Base-by-base conservation (phyloP, 2,888 invertebrate species). In the Hyalella azteca region DNA sequence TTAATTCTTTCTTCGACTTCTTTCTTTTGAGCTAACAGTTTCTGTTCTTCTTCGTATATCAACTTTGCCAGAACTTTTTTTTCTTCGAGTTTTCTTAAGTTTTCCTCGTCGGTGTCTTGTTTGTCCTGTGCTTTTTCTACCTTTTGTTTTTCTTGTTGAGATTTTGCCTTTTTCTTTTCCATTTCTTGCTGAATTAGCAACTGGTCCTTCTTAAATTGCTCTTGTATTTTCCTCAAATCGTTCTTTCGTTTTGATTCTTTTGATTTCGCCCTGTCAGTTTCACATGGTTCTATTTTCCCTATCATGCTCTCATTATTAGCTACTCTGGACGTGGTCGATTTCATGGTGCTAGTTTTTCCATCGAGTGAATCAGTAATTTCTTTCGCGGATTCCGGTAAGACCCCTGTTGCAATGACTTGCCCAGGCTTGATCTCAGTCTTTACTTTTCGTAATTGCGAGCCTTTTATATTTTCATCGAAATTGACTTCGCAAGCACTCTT, bases 141-240 rank as follows among this genome's bases (percentile, higher is more conserved):
- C 19, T 76, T 66, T 76, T 49, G 36, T 26, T 73, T 54, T 54
- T 36, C 36, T 29, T 15, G 29, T 22, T 29, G 9, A 73, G 75
- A 59, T 11, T 77, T 77, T 29, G 26, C 78, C 66, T 73, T 54
- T 79, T 60, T 79, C 75, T 78, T 79, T 45, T 32, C 66, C 66
- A 79, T 79, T 45, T 82, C 81, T 41, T 80, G 78, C 29, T 83
- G 83, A 41, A 83, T 83, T 49, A 79, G 77, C 36, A 48, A 76
- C 50, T 83, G 83, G 45, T 83, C 83, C 54, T 50, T 83, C 49
- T 77, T 83, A 39, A 83, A 81, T 54, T 79, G 60, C 29, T 84
- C 84, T 26, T 81, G 66, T 45, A 81, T 45, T n/a, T 73, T 73
- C 66, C 82, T 82, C 60, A 78, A 59, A 40, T 83, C 79, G 22